Evolutionary conservation across 2,113 vertebrate genomes (phyloP), one percentile per base, ranked within the genome.

Genomic region (Archocentrus centrarchus): DNA sequence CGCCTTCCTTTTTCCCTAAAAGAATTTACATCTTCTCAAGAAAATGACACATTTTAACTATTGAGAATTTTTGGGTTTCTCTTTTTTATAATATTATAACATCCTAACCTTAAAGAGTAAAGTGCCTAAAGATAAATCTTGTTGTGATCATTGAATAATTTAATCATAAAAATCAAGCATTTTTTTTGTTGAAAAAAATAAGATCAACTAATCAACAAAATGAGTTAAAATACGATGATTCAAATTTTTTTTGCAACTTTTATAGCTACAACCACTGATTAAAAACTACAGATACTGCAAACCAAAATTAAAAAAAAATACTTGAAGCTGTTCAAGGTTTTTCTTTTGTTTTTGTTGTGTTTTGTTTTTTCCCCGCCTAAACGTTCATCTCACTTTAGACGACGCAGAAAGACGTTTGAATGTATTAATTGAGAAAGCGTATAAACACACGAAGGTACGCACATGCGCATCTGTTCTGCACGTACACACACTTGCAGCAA

Each of bases 401-500:
- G 86, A 91, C 92, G 90, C 85, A 88, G 87, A 77, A 92, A 90
- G 82, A 84, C 53, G 5, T 90, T 93, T 89, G 75, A 87, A 90
- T 75, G 57, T 75, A n/a, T 24, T 24, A 61, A 20, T 47, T 39
- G 20, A 63, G 41, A 70, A 70, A 81, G 39, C 62, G 10, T 66
- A 76, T 30, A 73, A 81, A 68, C 30, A 9, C 22, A 7, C 20
- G 50, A 55, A 70, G 47, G 55, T 27, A 68, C 58, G 4, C 53
- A 2, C 30, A n/a, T 55, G 59, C 18, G 55, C 17, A 37, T 6
- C 0, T 18, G 24, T 53, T 66, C 15, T 81, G 55, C 73, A 37
- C 41, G 24, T 60, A 35, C 10, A 59, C 11, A 24, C 17, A 62
- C 7, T 78, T 39, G 4, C 7, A 47, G 39, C 47, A 14, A 59